Evolutionary conservation across 2,888 invertebrate genomes (phyloP).

Genomic region (Neria commutata): DNA sequence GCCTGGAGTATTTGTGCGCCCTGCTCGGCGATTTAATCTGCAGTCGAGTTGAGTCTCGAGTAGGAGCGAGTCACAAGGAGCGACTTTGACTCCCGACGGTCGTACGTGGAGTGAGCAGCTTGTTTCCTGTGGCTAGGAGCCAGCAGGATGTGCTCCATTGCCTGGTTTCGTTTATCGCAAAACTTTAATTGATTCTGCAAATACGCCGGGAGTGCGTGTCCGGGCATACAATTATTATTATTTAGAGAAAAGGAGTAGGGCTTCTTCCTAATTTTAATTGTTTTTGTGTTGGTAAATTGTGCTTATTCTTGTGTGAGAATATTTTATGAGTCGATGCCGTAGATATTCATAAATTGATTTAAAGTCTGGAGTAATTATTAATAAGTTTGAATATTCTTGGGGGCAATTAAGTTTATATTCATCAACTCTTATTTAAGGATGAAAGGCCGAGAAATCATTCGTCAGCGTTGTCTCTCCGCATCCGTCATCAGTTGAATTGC

Average conservation of each 20-base stretch:
- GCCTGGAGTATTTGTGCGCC: constrained; percentile 1
- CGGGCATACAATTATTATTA: constrained; percentile 55
- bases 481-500: too few relatives aligned
- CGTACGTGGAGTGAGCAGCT: neutral
- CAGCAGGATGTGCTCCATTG: neutral
- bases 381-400: too few relatives aligned
- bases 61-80: neutral
- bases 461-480: too few relatives aligned
- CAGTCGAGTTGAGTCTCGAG: constrained; percentile 1
- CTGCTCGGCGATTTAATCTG: neutral
- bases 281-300: constrained; percentile 12
- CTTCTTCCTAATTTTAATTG: constrained; percentile 47
- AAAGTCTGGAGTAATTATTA: neutral
- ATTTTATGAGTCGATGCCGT: too few relatives aligned
- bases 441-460: too few relatives aligned
- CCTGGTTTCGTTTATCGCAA: constrained; percentile 26
- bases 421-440: too few relatives aligned
- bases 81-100: neutral
- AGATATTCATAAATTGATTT: too few relatives aligned
- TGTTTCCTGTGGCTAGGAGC: neutral
- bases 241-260: constrained; percentile 36
- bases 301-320: constrained; percentile 55
- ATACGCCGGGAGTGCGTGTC: constrained; percentile 50
- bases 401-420: too few relatives aligned
- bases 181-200: constrained; percentile 53